Evolutionary conservation across 2,113 vertebrate species (phyloP), one percentile per base, ranked within the genome.

Genomic region (Xenus cinereus): DNA sequence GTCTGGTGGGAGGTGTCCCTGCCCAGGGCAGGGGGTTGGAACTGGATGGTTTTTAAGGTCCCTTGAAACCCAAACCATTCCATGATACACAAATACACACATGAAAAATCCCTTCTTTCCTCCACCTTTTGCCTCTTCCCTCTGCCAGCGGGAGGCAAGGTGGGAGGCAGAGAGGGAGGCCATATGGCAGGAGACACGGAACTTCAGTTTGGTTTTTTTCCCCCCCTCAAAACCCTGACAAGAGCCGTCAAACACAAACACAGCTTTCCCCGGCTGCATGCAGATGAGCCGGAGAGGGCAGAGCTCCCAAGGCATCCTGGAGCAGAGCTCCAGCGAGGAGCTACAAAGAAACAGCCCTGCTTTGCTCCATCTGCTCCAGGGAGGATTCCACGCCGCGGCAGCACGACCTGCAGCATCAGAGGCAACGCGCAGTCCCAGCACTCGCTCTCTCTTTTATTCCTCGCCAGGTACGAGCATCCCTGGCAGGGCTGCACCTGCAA

Each of bases 321-420:
- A 39, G 43, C 50, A 28, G 43, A 33, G 10, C 16, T 33, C 13
- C 43, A 28, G 26, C 2, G 3, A 39, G n/a, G 21, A 56, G 24
- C 39, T 41, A 12, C 56, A 48, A 32, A 27, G 48, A 23, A 35
- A 43, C 11, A 23, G 68, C 62, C 19, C 23, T 0, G 1, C 4
- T 45, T 39, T 60, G 62, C 33, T 46, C 33, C 2, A 3, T 11
- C 62, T 46, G 39, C 54, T 30, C 79, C 28, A 3, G 28, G 19
- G 33, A 45, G 27, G 71, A 24, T 74, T 82, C 43, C 69, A 28
- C 3, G 3, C 20, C 13, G 7, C 21, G 12, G 8, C 0, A 3
- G 22, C 12, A 5, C 2, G 15, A 63, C 33, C 27, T 5, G 0
- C 4, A 4, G 27, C 5, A 0, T 54, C 28, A 3, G 28, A 57